Evolutionary conservation across 2,797 vertebrate species (phyloP).

Genomic region (Myiotriccus ornatus): DNA sequence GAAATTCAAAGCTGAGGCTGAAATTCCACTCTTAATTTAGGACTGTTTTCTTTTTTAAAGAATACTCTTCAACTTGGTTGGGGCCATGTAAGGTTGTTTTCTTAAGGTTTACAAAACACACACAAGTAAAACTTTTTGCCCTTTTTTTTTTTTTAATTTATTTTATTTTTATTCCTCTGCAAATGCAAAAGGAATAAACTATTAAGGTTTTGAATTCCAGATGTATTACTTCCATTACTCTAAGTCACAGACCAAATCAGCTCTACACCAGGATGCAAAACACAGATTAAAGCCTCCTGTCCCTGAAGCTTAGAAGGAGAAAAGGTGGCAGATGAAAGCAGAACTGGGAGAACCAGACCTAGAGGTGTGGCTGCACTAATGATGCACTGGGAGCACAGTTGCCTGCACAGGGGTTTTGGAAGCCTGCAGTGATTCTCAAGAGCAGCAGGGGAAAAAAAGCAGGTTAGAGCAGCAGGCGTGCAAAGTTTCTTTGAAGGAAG

Average conservation of each 20-base stretch:
- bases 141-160: background rate
- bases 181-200: background rate
- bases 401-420: background rate
- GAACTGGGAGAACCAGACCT: background rate
- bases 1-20: conserved; percentile 42
- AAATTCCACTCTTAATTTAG: conserved; percentile 52
- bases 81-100: background rate
- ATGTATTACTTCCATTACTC: background rate
- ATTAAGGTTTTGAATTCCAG: background rate
- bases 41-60: conserved; percentile 46
- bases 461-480: background rate
- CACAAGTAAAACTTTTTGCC: background rate
- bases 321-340: background rate
- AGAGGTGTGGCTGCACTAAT: accelerated
- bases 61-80: background rate
- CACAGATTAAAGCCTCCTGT: background rate
- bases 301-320: background rate
- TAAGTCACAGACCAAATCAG: background rate
- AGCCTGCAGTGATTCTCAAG: background rate
- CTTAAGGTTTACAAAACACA: background rate
- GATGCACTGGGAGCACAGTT: background rate
- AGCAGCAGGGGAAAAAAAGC: background rate
- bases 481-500: background rate
- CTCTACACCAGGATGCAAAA: background rate
- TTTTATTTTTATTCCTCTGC: background rate